Conservation (phyloP, 2,113 vertebrate genomes). For the Panurus biarmicus region DNA sequence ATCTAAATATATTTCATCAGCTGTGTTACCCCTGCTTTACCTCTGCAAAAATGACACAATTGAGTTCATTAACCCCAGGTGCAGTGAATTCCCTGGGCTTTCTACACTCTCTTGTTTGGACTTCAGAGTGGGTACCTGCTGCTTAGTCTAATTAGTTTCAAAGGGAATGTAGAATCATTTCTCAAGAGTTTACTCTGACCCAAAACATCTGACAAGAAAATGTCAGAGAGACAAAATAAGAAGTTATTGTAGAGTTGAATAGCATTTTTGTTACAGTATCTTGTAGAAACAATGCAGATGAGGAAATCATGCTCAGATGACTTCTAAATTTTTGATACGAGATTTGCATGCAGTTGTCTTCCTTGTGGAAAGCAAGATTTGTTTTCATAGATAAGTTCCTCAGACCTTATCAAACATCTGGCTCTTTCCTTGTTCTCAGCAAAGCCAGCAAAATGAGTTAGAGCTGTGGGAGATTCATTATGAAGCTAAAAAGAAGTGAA, state of each 20-base stretch:
- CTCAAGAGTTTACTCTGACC: conserved; percentile 64
- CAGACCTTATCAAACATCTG: background rate
- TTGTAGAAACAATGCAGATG: background rate
- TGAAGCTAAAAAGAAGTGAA: background rate
- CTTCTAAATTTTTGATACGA: background rate
- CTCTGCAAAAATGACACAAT: conserved; percentile 24
- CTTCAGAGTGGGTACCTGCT: conserved; percentile 52
- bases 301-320: background rate
- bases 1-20: background rate
- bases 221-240: conserved; percentile 63
- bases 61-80: conserved; percentile 50
- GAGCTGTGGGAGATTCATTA: background rate
- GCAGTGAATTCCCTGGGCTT: conserved; percentile 45
- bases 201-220: conserved; percentile 57
- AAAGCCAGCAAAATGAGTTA: background rate
- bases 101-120: conserved; percentile 29
- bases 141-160: conserved; percentile 82
- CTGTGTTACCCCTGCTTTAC: conserved; percentile 1
- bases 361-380: background rate
- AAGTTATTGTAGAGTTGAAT: conserved; percentile 27
- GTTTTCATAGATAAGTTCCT: background rate
- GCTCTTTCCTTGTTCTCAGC: background rate
- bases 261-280: background rate
- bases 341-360: background rate
- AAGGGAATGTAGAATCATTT: conserved; percentile 68